Evolutionary conservation across 1,140 invertebrate species (phyloP).

Genomic region (Micrasema minimum): DNA sequence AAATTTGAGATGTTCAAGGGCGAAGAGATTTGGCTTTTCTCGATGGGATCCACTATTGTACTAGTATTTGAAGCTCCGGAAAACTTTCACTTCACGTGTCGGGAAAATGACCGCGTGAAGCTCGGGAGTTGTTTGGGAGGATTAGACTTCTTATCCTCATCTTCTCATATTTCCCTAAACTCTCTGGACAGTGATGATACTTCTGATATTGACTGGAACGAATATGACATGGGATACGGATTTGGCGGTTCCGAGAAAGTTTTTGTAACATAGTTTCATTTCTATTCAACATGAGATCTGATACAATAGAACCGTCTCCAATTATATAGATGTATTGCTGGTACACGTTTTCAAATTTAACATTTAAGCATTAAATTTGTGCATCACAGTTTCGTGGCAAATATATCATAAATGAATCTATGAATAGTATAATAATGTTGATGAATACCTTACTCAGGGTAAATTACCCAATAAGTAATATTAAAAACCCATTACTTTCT

Average conservation of each 20-base stretch:
- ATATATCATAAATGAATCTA: no score
- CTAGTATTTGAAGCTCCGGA: slow-evolving; percentile 95
- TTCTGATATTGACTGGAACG: slow-evolving; percentile 31
- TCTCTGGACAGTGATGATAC: slow-evolving; percentile 16
- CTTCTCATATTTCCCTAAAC: slow-evolving; percentile 7
- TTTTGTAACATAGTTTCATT: slow-evolving; percentile 34
- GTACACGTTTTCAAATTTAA: no score
- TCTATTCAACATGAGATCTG: slow-evolving; percentile 12
- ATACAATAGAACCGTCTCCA: slow-evolving; percentile 16
- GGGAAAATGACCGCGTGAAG: slow-evolving; percentile 58
- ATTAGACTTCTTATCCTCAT: slow-evolving; percentile 24
- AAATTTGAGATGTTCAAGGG: slow-evolving; percentile 75
- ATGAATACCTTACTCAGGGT: no score
- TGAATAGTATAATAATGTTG: no score
- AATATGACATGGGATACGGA: slow-evolving; percentile 35
- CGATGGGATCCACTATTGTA: slow-evolving; percentile 97
- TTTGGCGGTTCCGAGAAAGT: slow-evolving; percentile 40
- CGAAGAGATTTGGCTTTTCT: slow-evolving; percentile 94
- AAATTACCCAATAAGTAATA: no score
- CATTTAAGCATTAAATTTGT: no score
- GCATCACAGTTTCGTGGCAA: no score
- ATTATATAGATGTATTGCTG: no score
- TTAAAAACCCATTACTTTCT: no score
- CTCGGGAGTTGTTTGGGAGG: slow-evolving; percentile 55
- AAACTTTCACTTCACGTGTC: slow-evolving; percentile 72